Conservation (phyloP, 2,797 vertebrate species). For the Sebastes paucispinis region DNA sequence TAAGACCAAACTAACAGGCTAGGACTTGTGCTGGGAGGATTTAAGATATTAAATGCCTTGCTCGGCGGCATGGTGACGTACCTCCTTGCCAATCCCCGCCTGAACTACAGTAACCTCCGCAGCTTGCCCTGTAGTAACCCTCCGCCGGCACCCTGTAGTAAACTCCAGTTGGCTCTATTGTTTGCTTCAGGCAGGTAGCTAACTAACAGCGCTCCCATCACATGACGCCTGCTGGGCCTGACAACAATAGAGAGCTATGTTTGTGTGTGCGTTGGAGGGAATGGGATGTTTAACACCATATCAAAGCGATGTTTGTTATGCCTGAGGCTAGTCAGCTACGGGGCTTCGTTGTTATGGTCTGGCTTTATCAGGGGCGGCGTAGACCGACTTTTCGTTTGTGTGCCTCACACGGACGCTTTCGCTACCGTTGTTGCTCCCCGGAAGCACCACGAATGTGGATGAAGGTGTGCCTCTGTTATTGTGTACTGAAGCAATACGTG, state of each 20-base stretch:
- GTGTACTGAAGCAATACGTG: background rate
- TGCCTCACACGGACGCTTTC: conserved; percentile 53
- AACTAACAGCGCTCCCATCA: conserved; percentile 67
- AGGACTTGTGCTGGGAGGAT: background rate
- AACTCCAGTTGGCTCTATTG: conserved; percentile 66
- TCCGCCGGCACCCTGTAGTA: conserved; percentile 44
- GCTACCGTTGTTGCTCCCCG: conserved; percentile 34
- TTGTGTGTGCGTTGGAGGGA: conserved; percentile 49
- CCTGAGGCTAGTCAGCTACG: conserved; percentile 61
- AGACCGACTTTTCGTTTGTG: conserved; percentile 45
- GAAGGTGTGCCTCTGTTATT: conserved; percentile 48
- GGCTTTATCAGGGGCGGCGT: conserved; percentile 46
- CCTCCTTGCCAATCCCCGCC: background rate
- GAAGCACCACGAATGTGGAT: conserved; percentile 1
- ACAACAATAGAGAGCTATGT: conserved; percentile 73
- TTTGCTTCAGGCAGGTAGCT: conserved; percentile 80
- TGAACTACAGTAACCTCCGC: conserved; percentile 71
- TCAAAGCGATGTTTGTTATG: conserved; percentile 81
- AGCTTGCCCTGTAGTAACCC: conserved; percentile 72
- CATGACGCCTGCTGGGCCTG: conserved; percentile 77
- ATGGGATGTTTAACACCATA: conserved; percentile 80
- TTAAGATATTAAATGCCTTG: background rate
- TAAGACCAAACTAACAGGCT: background rate
- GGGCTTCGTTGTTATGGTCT: conserved; percentile 67
- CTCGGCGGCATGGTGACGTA: conserved; percentile 4